These are phyloP conservation scores for Sminthurinus signatus DNA, from an alignment of 1,140 invertebrate species.

Conservation along the genomic window DNA sequence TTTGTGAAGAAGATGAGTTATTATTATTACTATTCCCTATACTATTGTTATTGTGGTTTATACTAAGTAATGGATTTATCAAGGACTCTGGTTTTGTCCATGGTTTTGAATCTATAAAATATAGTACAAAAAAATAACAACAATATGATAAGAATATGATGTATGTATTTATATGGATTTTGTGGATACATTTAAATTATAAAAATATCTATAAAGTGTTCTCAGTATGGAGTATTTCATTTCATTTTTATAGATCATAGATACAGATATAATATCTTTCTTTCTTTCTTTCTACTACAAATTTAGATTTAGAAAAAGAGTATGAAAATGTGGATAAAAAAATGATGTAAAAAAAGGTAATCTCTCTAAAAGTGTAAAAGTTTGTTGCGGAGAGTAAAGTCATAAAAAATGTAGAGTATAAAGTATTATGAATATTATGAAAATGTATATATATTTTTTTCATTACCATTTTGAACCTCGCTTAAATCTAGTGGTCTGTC, in stretches of 20 bases:
- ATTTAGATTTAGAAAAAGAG: no score
- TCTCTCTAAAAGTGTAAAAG: no score
- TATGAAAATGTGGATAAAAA: no score
- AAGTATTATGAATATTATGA: no score
- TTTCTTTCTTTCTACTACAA: no score
- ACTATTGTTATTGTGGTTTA: conserved; percentile 26
- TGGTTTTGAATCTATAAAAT: conserved; percentile 25
- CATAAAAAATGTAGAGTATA: conserved; percentile 11
- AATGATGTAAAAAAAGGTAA: no score
- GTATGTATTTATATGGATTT: not conserved
- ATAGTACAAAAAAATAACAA: not conserved
- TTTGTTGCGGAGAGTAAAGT: no score
- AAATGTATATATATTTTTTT: not conserved
- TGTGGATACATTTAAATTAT: conserved; percentile 1
- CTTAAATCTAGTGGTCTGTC: conserved; percentile 37
- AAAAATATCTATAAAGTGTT: no score
- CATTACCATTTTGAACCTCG: conserved; percentile 38
- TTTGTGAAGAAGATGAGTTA: not conserved
- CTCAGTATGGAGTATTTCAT: no score
- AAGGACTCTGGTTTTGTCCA: conserved; percentile 28
- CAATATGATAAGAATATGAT: not conserved
- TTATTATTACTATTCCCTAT: conserved; percentile 4
- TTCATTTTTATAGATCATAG: no score
- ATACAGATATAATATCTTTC: no score
- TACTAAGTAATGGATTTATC: conserved; percentile 15